These are phyloP conservation scores for Zaprionus davidi DNA, from an alignment of 1,140 invertebrate genomes.

Conservation along the genomic window DNA sequence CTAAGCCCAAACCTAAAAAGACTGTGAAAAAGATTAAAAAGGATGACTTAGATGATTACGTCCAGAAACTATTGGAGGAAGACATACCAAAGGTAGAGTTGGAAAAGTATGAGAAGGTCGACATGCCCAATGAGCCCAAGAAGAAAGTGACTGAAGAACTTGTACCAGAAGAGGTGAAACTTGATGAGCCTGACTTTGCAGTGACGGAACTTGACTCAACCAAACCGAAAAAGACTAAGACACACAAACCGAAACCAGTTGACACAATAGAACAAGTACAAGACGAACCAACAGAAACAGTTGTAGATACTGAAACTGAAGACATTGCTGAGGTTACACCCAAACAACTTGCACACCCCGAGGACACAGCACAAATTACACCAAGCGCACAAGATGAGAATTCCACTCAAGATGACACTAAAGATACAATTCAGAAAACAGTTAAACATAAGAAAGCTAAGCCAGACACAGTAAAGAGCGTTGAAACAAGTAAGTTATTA, in stretches of 20 bases:
- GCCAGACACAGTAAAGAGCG: slow-evolving; percentile 76
- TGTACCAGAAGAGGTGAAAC: slow-evolving; percentile 23
- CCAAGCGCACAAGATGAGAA: slow-evolving; percentile 77
- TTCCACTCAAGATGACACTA: slow-evolving; percentile 77
- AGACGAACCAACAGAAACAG: slow-evolving; percentile 59
- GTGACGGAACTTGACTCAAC: slow-evolving; percentile 32
- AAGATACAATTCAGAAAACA: slow-evolving; percentile 76
- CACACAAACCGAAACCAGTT: slow-evolving; percentile 35
- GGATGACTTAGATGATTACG: slow-evolving; percentile 70
- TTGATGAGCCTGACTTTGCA: slow-evolving; percentile 28
- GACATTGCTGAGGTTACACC: slow-evolving; percentile 61
- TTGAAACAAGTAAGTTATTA: slow-evolving; percentile 83
- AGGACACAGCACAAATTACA: slow-evolving; percentile 82
- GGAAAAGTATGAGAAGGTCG: slow-evolving; percentile 75
- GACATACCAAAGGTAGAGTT: slow-evolving; percentile 77
- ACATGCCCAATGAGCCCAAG: slow-evolving; percentile 56
- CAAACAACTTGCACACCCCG: slow-evolving; percentile 73
- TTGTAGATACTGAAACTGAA: slow-evolving; percentile 20
- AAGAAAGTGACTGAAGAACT: slow-evolving; percentile 15
- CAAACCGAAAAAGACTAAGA: slow-evolving; percentile 61
- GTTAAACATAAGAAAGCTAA: slow-evolving; percentile 81
- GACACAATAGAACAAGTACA: slow-evolving; percentile 35
- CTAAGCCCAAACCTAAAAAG: slow-evolving; percentile 80
- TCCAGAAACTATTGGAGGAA: slow-evolving; percentile 62
- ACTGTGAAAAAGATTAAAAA: slow-evolving; percentile 68